Evolutionary conservation across 2,113 vertebrate species (phyloP).

Genomic region (Oncorhynchus keta): DNA sequence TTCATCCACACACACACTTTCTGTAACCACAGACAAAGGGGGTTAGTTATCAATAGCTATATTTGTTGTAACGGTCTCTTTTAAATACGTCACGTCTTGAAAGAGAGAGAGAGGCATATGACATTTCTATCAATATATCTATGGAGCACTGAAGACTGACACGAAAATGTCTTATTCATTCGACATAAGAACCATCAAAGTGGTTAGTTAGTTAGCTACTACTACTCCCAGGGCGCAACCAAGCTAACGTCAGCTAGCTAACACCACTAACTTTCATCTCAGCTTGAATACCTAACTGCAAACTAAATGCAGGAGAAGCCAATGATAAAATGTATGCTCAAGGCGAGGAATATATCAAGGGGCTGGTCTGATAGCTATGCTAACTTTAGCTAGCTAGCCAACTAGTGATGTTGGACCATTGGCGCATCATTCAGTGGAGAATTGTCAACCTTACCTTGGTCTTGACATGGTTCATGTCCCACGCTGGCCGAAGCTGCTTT

Average conservation of each 20-base stretch:
- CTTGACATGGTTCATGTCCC: slow-evolving; percentile 79
- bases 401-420: slow-evolving; percentile 39
- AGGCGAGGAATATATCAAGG: background rate
- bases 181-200: background rate
- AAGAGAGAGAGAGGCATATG: too few species aligned
- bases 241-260: background rate
- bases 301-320: too few species aligned
- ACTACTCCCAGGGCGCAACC: too few species aligned
- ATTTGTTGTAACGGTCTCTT: too few species aligned
- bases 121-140: background rate
- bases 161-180: background rate
- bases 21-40: background rate
- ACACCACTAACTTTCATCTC: background rate
- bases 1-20: too few species aligned
- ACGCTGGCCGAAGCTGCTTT: slow-evolving; percentile 84
- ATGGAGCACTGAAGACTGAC: background rate
- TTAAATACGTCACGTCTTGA: too few species aligned
- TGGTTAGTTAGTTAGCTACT: background rate
- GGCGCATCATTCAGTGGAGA: background rate
- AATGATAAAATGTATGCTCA: background rate
- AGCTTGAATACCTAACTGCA: background rate
- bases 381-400: background rate
- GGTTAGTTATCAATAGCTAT: too few species aligned
- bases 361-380: background rate
- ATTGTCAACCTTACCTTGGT: slow-evolving; percentile 81